Evolutionary conservation across 2,888 invertebrate genomes (phyloP), one percentile per base, ranked within the genome.

Genomic region (Stenurella melanura): DNA sequence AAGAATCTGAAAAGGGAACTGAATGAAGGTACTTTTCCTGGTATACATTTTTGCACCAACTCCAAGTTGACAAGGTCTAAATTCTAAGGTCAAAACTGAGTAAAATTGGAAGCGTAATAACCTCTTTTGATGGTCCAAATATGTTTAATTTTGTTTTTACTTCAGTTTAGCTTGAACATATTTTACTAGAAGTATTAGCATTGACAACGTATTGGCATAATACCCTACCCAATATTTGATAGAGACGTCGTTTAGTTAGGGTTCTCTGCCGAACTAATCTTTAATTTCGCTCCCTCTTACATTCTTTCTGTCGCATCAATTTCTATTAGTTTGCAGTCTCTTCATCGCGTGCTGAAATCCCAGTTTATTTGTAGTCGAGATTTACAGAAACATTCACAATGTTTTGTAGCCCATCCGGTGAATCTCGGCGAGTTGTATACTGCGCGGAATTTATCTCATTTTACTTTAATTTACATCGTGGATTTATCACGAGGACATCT

Each of bases 291-390:
- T 68, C 42, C 38, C 60, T 72, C 74, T 71, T 61, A 60, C n/a
- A 57, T 74, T 78, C 76, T 38, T 77, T 61, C 76, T 79, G 81
- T 80, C 81, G 76, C 81, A 83, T 83, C 79, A 77, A 75, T 81
- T 78, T 77, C 73, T 79, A 80, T 83, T 83, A 81, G 26, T 19
- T 42, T 42, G 26, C 66, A 18, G 66, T 50, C 19, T 50, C 66
- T 21, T 66, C 50, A 18, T 66, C 66, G 66, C 66, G 50, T 6
- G 15, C n/a, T 3, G 6, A 50, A 50, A 50, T 63, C 34, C 34
- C 61, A 17, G 61, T 63, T 63, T 63, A 63, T 63, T 34, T 50
- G 50, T 50, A n/a, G 50, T 50, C 50, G 50, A 50, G 50, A 50
- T 50, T 50, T 50, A n/a, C 34, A 34, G 61, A 30, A 30, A 63